A percentile compares a stretch with the other conserved stretches of the same genome.
Conservation (phyloP, 2,113 vertebrate species). For the Crotalus tigris region DNA sequence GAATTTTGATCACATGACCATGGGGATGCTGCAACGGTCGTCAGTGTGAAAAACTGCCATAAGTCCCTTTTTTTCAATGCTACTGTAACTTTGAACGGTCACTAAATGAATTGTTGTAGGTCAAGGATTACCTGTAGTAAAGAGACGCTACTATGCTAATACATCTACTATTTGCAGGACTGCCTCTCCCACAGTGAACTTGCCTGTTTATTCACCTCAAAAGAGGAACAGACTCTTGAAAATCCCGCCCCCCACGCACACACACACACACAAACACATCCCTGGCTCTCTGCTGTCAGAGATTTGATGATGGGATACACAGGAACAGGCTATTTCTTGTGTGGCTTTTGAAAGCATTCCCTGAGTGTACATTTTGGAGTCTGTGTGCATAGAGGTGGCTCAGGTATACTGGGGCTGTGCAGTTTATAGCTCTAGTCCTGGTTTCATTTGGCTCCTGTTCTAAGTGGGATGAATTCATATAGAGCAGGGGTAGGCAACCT, state of each 20-base stretch:
- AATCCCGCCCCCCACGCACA: accelerated
- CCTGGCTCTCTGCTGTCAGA: neutral
- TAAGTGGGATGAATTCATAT: neutral
- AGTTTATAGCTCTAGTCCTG: neutral
- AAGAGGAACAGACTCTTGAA: neutral
- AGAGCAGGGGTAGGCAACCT: neutral
- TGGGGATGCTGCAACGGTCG: neutral
- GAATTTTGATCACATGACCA: neutral
- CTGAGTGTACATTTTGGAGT: neutral
- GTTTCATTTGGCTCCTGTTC: neutral
- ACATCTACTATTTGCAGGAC: neutral
- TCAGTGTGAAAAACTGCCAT: neutral
- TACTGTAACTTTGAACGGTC: neutral
- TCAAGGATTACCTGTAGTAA: neutral
- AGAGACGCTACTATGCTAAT: neutral
- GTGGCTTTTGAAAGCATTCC: neutral
- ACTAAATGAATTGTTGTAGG: neutral
- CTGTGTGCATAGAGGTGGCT: neutral
- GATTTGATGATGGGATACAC: neutral
- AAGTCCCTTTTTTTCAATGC: neutral
- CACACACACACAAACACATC: no score
- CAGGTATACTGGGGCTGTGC: neutral
- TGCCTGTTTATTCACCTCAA: neutral
- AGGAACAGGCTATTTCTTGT: neutral
- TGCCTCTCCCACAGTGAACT: neutral